Evolutionary conservation across 2,113 vertebrate species (phyloP).

Genomic region (Chlorocebus sabaeus): DNA sequence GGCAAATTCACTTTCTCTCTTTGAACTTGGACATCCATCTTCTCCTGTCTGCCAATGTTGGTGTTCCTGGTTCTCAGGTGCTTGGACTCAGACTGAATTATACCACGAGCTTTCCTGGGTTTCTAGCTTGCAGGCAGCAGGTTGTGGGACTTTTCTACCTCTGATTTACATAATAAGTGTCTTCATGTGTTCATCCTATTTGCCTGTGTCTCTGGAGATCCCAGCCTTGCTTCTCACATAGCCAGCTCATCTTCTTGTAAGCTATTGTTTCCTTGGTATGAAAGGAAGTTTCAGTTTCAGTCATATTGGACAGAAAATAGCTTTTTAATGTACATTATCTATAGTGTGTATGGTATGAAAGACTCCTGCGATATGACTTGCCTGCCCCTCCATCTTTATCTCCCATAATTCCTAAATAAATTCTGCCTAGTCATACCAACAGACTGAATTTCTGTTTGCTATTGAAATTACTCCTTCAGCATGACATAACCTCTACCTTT

Average conservation of each 20-base stretch:
- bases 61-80: background rate
- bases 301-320: fast-evolving
- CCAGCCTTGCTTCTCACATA: fast-evolving
- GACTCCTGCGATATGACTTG: background rate
- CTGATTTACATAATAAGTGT: background rate
- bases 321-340: background rate
- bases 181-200: background rate
- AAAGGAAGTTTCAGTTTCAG: fast-evolving
- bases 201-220: background rate
- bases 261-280: background rate
- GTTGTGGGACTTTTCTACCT: background rate
- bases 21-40: background rate
- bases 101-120: background rate
- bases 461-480: background rate
- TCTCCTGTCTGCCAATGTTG: fast-evolving
- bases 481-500: background rate
- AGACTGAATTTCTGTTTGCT: background rate
- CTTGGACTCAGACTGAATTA: background rate
- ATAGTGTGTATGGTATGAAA: background rate
- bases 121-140: background rate
- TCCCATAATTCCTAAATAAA: background rate
- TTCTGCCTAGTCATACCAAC: background rate
- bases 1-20: background rate
- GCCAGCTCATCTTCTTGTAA: background rate
- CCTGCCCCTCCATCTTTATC: fast-evolving